A percentile compares a stretch with the other conserved stretches of the same genome.
These are phyloP conservation scores for Molossus alvarezi DNA, from an alignment of 2,797 vertebrate genomes.

Conservation along the genomic window DNA sequence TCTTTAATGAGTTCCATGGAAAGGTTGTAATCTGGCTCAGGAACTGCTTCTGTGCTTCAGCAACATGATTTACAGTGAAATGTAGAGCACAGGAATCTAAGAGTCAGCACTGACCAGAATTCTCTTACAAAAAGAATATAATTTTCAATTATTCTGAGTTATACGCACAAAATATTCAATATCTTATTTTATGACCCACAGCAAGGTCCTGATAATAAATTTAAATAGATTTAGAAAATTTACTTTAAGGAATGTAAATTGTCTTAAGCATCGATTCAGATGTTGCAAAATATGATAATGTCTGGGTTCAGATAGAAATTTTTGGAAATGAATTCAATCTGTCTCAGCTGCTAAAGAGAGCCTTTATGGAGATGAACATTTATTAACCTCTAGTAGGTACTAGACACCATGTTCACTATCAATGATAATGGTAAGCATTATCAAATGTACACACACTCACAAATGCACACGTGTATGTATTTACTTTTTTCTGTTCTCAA, in stretches of 20 bases:
- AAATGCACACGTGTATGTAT: neutral
- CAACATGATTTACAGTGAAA: conserved; percentile 57
- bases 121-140: neutral
- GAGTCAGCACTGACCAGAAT: conserved; percentile 38
- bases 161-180: neutral
- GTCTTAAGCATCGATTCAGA: neutral
- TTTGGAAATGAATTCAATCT: neutral
- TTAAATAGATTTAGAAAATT: conserved; percentile 38
- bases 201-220: neutral
- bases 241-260: conserved; percentile 34
- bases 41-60: conserved; percentile 30
- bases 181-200: conserved; percentile 47
- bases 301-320: neutral
- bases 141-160: conserved; percentile 38
- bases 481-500: neutral
- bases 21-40: conserved; percentile 20
- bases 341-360: neutral
- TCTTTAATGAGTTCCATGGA: conserved; percentile 42
- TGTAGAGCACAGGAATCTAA: neutral
- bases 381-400: neutral
- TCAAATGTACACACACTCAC: neutral
- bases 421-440: neutral
- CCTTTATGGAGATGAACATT: neutral
- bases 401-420: neutral
- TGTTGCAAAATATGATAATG: neutral